These are phyloP conservation scores for Pterobdella sp. DNA, from an alignment of 2,888 invertebrate species.

Conservation along the genomic window DNA sequence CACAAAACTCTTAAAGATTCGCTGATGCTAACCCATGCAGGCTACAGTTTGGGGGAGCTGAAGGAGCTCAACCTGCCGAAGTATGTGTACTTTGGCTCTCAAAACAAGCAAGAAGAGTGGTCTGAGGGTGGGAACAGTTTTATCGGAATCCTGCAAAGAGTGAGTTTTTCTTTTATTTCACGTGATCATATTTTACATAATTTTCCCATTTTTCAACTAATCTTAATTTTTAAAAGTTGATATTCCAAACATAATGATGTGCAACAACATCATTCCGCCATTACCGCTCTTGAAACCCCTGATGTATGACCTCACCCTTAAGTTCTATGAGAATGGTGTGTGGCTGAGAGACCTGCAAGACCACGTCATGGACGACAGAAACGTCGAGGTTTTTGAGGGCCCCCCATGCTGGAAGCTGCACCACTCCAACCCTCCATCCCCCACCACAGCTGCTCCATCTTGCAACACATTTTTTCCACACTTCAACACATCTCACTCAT, in stretches of 20 bases:
- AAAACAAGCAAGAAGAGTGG: too few relatives aligned
- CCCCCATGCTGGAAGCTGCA: conserved; percentile 51
- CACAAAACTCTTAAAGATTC: too few relatives aligned
- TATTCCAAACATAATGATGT: too few relatives aligned
- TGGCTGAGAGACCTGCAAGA: conserved; percentile 52
- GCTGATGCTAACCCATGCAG: too few relatives aligned
- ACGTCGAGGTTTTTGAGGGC: conserved; percentile 56
- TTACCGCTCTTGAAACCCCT: background rate
- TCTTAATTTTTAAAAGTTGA: too few relatives aligned
- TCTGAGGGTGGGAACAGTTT: conserved; percentile 57
- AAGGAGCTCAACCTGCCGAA: conserved; percentile 74
- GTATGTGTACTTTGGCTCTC: conserved; percentile 73
- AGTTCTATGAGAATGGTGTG: conserved; percentile 44
- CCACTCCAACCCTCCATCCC: conserved; percentile 61
- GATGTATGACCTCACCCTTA: background rate
- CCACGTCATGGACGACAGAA: conserved; percentile 48
- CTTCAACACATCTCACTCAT: too few relatives aligned
- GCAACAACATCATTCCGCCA: too few relatives aligned
- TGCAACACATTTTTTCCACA: conserved; percentile 67
- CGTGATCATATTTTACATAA: too few relatives aligned
- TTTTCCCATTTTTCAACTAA: too few relatives aligned
- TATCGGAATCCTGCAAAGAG: conserved; percentile 73
- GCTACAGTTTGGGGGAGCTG: conserved; percentile 56
- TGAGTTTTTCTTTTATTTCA: conserved; percentile 45
- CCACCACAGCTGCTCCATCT: conserved; percentile 73